phyloP scores from a whole-genome alignment of 2,113 vertebrate genomes.

The Tyto alba region DNA sequence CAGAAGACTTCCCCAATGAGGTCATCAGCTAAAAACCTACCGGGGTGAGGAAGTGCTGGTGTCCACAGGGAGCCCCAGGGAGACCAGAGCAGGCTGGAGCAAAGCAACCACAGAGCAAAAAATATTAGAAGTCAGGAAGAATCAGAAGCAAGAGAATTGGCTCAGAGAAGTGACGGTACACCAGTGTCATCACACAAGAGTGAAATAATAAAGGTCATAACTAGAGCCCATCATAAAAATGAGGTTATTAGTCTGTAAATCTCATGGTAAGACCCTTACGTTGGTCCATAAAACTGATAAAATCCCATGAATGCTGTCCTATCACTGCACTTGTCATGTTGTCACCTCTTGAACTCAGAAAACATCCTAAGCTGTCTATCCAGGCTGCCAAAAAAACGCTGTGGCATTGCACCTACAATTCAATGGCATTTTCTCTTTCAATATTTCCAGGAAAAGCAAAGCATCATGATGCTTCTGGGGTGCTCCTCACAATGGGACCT shows the following conservation, averaged over 20 bases:
- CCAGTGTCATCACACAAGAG: neutral
- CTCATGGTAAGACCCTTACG: neutral
- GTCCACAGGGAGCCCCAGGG: neutral
- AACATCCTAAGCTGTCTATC: neutral
- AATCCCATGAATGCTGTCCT: neutral
- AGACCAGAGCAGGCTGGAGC: neutral
- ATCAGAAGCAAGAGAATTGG: neutral
- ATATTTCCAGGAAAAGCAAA: neutral
- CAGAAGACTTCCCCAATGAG: neutral
- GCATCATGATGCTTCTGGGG: neutral
- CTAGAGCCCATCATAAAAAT: neutral
- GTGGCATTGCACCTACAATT: neutral
- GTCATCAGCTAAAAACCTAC: neutral
- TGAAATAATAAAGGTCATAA: neutral
- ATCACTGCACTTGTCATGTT: neutral
- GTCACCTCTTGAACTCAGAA: neutral
- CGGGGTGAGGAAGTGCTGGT: neutral
- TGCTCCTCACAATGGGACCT: neutral
- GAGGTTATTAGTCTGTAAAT: neutral
- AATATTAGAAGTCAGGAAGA: neutral
- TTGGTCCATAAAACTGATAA: neutral
- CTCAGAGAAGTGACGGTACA: neutral
- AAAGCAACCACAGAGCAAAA: neutral
- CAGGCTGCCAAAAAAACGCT: neutral
- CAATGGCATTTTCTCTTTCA: neutral